A percentile compares a stretch with the other conserved stretches of the same genome.
These are phyloP conservation scores for Drosophila nigromelanica DNA, from an alignment of 1,140 invertebrate species.

Conservation along the genomic window DNA sequence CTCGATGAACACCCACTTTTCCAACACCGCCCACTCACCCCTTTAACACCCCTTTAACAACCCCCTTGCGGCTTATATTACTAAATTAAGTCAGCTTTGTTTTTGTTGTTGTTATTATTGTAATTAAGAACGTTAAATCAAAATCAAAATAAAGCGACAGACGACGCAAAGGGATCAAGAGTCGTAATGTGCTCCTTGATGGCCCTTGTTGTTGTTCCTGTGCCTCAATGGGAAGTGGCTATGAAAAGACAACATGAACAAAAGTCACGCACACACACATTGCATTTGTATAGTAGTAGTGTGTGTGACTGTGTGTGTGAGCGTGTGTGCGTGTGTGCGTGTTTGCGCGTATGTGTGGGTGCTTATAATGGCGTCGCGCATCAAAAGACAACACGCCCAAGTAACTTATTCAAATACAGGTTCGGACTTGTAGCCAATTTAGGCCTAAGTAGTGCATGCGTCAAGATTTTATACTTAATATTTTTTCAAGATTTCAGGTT, in stretches of 20 bases:
- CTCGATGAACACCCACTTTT: conserved; percentile 16
- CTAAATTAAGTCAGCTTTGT: conserved; percentile 68
- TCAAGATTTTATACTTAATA: too few species aligned
- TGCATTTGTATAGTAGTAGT: conserved; percentile 13
- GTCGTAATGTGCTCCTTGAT: conserved; percentile 34
- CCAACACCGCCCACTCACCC: neutral
- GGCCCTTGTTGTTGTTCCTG: conserved; percentile 9
- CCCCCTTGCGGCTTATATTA: conserved; percentile 43
- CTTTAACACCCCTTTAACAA: too few species aligned
- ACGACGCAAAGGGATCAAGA: conserved; percentile 9
- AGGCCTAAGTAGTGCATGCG: neutral
- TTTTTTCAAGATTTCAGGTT: too few species aligned
- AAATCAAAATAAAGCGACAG: conserved; percentile 48
- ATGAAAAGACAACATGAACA: conserved; percentile 52
- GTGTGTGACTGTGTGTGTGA: conserved; percentile 14
- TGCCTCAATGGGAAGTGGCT: conserved; percentile 29
- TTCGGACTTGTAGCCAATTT: neutral
- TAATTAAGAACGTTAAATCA: conserved; percentile 67
- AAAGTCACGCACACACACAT: conserved; percentile 48
- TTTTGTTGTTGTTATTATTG: conserved; percentile 34
- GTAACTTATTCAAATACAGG: conserved; percentile 42
- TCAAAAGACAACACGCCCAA: conserved; percentile 73
- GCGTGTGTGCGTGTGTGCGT: conserved; percentile 15
- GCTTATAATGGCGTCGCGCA: conserved; percentile 53
- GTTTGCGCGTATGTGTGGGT: conserved; percentile 34